Percentiles rank a stretch among this genome's conserved stretches.
Conservation (phyloP, 2,797 vertebrate genomes). For the Adrianichthys oophorus region DNA sequence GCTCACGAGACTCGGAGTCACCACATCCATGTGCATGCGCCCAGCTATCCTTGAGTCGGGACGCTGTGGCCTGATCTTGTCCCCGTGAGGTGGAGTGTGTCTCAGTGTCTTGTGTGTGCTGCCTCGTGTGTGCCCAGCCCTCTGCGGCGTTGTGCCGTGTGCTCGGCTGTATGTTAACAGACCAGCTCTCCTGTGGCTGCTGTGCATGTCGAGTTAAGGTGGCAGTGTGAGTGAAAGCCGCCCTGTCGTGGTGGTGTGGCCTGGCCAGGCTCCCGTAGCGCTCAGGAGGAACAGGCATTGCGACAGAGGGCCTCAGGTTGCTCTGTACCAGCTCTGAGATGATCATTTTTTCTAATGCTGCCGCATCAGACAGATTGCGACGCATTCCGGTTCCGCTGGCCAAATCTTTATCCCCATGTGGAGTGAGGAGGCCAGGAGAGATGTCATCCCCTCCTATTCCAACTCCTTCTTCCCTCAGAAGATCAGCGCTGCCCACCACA, state of each 20-base stretch:
- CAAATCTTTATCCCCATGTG: conserved; percentile 66
- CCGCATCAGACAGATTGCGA: conserved; percentile 86
- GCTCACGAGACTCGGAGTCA: conserved; percentile 56
- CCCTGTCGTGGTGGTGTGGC: conserved; percentile 62
- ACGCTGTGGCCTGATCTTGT: conserved; percentile 62
- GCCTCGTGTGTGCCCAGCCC: conserved; percentile 61
- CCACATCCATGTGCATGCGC: conserved; percentile 48
- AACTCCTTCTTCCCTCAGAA: conserved; percentile 76
- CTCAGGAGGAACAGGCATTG: conserved; percentile 73
- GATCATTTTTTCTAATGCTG: conserved; percentile 93
- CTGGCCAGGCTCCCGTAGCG: conserved; percentile 76
- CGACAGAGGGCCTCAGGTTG: conserved; percentile 79
- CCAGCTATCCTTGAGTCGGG: conserved; percentile 70
- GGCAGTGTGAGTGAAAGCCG: conserved; percentile 59
- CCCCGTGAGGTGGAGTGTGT: conserved; percentile 47
- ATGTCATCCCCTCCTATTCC: conserved; percentile 76
- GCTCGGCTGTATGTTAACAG: conserved; percentile 62
- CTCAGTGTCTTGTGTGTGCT: conserved; percentile 60
- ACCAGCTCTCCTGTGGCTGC: conserved; percentile 68
- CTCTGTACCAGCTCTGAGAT: conserved; percentile 95
- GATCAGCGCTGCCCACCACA: conserved; percentile 82
- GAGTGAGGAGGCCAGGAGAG: conserved; percentile 78
- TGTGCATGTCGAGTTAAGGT: conserved; percentile 68
- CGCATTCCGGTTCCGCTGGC: conserved; percentile 59
- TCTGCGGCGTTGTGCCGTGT: conserved; percentile 59